Percentiles rank a stretch among this genome's conserved stretches.
Conservation (phyloP, 1,140 invertebrate genomes). For the Drosophila sp. region DNA sequence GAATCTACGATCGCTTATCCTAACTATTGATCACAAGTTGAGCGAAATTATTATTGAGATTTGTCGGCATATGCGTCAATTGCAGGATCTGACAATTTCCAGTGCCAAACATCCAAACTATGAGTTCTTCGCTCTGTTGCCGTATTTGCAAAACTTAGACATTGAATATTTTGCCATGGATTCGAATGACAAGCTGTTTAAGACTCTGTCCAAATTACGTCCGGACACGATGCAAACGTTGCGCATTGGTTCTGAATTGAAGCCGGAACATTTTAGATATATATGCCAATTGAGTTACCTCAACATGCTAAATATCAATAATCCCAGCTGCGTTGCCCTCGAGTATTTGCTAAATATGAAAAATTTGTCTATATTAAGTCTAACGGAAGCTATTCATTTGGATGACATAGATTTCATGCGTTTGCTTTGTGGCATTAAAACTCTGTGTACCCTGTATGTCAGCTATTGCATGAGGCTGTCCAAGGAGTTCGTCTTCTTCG, state of each 20-base stretch:
- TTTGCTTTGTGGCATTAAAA: slow-evolving; percentile 20
- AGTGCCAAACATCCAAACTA: slow-evolving; percentile 19
- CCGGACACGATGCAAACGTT: slow-evolving; percentile 6
- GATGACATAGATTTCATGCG: slow-evolving; percentile 8
- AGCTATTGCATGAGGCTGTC: slow-evolving; percentile 7
- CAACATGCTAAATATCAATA: slow-evolving; percentile 14
- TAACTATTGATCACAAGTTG: slow-evolving; percentile 7
- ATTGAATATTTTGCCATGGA: slow-evolving; percentile 19
- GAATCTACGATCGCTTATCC: slow-evolving; percentile 15
- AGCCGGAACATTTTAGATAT: not conserved
- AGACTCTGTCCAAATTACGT: slow-evolving; percentile 20
- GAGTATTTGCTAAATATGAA: not conserved
- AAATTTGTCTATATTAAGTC: slow-evolving; percentile 11
- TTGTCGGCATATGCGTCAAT: slow-evolving; percentile 14
- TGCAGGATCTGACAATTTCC: slow-evolving; percentile 23
- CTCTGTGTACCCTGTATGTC: slow-evolving; percentile 15
- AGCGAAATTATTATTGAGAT: slow-evolving; percentile 17
- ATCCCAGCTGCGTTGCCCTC: slow-evolving; percentile 1
- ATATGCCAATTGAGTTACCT: slow-evolving; percentile 10
- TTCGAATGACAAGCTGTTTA: slow-evolving; percentile 9
- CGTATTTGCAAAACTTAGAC: slow-evolving; percentile 11
- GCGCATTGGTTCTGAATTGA: slow-evolving; percentile 21
- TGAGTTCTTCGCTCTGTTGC: slow-evolving; percentile 17
- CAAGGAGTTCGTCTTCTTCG: slow-evolving; percentile 14
- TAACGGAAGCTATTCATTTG: slow-evolving; percentile 11